Evolutionary conservation across 2,113 vertebrate species (phyloP), one percentile per base, ranked within the genome.

Genomic region (Campylorhamphus procurvoides): DNA sequence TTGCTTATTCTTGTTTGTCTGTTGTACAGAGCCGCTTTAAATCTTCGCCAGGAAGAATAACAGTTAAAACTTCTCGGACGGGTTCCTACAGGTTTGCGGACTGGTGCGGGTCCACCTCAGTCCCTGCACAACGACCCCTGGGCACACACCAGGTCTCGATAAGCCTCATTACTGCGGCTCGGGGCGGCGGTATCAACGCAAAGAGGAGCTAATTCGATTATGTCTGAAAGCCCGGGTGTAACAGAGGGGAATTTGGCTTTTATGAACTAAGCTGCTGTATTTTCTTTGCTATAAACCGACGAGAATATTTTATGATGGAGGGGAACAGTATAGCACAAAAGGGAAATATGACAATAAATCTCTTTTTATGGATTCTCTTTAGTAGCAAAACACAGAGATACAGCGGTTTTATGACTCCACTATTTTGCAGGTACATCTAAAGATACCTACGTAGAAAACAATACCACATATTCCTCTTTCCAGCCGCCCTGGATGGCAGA

Each of bases 341-440:
- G 88, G 94, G 97, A 97, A 97, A 97, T 96, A 94, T 92, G 95
- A 93, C 40, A 94, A 96, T 97, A 97, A 98, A 97, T 98, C 96
- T 97, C 46, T 93, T 97, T 98, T 97, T 88, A 97, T 97, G 90
- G 95, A 95, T 96, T 93, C 88, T 97, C 90, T 92, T 73, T 81
- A 95, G 95, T 91, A 91, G 91, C 86, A 94, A 90, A 97, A 83
- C 73, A 81, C 52, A 68, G 53, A 44, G 94, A 96, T 97, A 96
- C 95, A 95, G 91, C 11, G 4, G 23, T 50, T 89, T 90, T 86
- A 56, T 24, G 40, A 80, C 87, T 96, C 90, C 69, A 13, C 25
- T 35, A 10, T 75, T 78, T 86, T 42, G 14, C 83, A 94, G 96
- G 87, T 92, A 74, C 31, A n/a, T 78, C 73, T 84, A 60, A 95